A percentile compares a stretch with the other conserved stretches of the same genome.
phyloP scores from a whole-genome alignment of 2,888 invertebrate genomes.

The Ectobius pallidus region DNA sequence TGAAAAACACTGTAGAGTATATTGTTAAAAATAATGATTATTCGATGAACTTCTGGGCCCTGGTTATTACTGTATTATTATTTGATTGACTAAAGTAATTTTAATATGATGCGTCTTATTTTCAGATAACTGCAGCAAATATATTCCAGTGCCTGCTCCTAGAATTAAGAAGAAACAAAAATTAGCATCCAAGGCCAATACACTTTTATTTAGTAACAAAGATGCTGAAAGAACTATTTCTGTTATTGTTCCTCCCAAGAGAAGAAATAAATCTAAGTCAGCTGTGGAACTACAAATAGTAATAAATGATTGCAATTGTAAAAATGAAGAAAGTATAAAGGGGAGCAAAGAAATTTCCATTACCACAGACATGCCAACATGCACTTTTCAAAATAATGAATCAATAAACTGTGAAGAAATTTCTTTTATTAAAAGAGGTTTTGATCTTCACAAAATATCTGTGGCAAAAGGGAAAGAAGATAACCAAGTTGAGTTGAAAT shows the following conservation, averaged over 20 bases:
- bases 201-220: neutral
- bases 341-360: too few relatives aligned
- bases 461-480: too few relatives aligned
- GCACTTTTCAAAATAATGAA: neutral
- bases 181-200: neutral
- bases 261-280: neutral
- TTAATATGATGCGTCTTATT: too few relatives aligned
- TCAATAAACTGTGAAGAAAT: neutral
- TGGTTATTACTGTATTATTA: too few relatives aligned
- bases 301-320: neutral
- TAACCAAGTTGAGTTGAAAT: too few relatives aligned
- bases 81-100: too few relatives aligned
- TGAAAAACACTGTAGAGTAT: too few relatives aligned
- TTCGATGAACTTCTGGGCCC: too few relatives aligned
- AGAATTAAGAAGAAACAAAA: conserved; percentile 27
- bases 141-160: conserved; percentile 28
- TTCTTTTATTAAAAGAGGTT: too few relatives aligned
- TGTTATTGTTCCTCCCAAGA: neutral
- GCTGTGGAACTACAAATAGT: neutral
- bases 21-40: too few relatives aligned
- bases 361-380: neutral
- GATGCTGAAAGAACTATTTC: neutral
- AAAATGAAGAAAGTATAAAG: neutral
- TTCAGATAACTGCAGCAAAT: neutral
- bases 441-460: too few relatives aligned